Percentiles rank a stretch among this genome's conserved stretches.
These are phyloP conservation scores for Aplocera efformata DNA, from an alignment of 2,888 invertebrate species.

Conservation along the genomic window DNA sequence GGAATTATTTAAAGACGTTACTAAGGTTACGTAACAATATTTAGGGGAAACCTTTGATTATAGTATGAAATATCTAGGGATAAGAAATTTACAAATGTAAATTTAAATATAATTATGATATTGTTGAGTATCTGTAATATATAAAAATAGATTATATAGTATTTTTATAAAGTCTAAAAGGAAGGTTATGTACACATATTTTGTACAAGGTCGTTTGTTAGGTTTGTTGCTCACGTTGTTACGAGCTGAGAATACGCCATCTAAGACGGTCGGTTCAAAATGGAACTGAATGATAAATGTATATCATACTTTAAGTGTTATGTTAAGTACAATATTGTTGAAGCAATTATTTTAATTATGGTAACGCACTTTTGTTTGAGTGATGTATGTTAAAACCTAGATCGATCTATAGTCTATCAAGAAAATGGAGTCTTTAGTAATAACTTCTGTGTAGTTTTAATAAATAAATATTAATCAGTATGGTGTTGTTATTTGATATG, in stretches of 20 bases:
- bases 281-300: constrained; percentile 34
- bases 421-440: constrained; percentile 58
- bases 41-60: constrained; percentile 37
- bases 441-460: constrained; percentile 73
- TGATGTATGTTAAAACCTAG: constrained; percentile 66
- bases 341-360: constrained; percentile 60
- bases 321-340: constrained; percentile 78
- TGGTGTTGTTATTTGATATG: constrained; percentile 34
- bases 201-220: constrained; percentile 47
- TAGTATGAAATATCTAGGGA: constrained; percentile 47
- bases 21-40: no score
- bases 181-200: constrained; percentile 42
- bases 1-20: no score
- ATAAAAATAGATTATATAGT: constrained; percentile 61
- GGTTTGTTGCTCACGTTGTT: constrained; percentile 36
- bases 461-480: constrained; percentile 64
- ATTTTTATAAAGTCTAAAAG: constrained; percentile 65
- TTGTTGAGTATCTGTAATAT: constrained; percentile 76
- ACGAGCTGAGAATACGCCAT: constrained; percentile 15
- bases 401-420: constrained; percentile 48
- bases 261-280: constrained; percentile 32
- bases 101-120: constrained; percentile 71
- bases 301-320: constrained; percentile 61
- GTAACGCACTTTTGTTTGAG: constrained; percentile 67
- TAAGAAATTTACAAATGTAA: constrained; percentile 69